phyloP scores from a whole-genome alignment of 2,113 vertebrate genomes.

The Rhodinocichla rosea region DNA sequence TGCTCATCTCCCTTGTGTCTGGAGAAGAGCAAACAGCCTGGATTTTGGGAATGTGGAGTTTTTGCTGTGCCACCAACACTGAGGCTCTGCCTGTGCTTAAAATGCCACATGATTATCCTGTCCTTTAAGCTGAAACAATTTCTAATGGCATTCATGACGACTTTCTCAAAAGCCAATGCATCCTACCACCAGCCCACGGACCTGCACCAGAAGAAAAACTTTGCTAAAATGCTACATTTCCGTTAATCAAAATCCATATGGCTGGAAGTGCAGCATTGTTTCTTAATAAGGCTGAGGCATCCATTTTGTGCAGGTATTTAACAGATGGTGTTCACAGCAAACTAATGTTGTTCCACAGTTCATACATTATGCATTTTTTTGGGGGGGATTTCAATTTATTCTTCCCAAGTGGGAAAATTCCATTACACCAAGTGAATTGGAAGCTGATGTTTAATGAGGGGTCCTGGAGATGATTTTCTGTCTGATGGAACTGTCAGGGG shows the following conservation, averaged over 20 bases:
- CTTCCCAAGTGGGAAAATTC: conserved; percentile 48
- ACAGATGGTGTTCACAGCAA: conserved; percentile 64
- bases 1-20: rapidly evolving
- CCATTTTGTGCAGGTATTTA: conserved; percentile 63
- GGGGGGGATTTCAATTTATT: conserved; percentile 39
- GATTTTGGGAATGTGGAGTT: background rate
- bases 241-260: conserved; percentile 45
- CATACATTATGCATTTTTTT: conserved; percentile 47
- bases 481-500: background rate
- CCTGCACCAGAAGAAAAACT: background rate
- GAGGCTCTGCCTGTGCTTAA: background rate
- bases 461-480: background rate
- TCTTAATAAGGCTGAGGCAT: conserved; percentile 56
- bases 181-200: conserved; percentile 18
- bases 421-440: background rate
- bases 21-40: background rate
- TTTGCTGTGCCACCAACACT: background rate
- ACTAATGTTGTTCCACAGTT: conserved; percentile 25
- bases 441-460: background rate
- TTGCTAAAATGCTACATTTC: background rate
- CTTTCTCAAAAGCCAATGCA: background rate
- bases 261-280: background rate
- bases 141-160: background rate
- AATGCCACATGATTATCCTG: background rate
- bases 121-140: background rate